Conservation (phyloP, 2,888 invertebrate genomes). For the Apamea sordens region DNA sequence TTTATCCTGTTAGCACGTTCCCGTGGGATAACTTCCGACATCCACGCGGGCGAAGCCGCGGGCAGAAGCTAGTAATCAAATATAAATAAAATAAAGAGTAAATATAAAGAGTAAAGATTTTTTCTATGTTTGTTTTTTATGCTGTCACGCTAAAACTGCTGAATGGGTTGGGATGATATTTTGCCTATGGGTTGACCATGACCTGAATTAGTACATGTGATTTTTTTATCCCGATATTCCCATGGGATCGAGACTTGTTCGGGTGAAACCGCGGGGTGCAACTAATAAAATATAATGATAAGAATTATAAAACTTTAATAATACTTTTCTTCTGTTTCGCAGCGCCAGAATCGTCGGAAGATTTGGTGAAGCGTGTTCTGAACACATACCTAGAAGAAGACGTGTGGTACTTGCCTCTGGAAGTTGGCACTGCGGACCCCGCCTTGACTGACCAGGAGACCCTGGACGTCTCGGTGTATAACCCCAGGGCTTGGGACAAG, state of each 20-base stretch:
- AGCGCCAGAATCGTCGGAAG: constrained; percentile 75
- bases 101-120: no score
- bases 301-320: not conserved
- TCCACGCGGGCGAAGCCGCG: no score
- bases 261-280: not conserved
- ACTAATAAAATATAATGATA: not conserved
- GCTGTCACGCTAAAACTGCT: not conserved
- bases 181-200: not conserved
- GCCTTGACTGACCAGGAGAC: constrained; percentile 75
- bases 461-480: constrained; percentile 80
- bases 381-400: constrained; percentile 87
- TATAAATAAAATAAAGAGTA: no score
- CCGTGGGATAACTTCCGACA: no score
- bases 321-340: constrained; percentile 34
- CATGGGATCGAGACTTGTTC: not conserved
- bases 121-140: no score
- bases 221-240: no score
- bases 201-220: not conserved
- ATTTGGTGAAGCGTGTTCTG: constrained; percentile 77
- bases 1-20: no score
- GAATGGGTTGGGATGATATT: not conserved
- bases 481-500: constrained; percentile 83
- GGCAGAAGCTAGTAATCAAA: no score
- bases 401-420: constrained; percentile 88
- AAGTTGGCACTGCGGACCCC: constrained; percentile 73